A percentile compares a stretch with the other conserved stretches of the same genome.
Conservation (phyloP, 2,113 vertebrate species). For the Gallinago media region DNA sequence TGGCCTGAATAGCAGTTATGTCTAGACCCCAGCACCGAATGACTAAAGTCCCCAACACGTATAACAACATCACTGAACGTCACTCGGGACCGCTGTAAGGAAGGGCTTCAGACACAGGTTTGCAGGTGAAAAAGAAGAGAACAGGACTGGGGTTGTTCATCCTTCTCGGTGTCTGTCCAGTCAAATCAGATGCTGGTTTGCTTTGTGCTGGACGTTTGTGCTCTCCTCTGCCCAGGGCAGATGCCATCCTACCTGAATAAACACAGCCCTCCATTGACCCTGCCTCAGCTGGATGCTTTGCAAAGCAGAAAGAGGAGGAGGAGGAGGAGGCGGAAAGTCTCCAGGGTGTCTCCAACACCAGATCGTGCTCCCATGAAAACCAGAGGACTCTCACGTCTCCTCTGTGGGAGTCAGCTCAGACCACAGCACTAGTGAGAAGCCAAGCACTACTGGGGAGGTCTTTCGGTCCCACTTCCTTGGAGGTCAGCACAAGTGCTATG, state of each 20-base stretch:
- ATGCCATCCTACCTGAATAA: background rate
- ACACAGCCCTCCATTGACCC: background rate
- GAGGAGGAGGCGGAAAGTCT: background rate
- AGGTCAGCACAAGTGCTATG: background rate
- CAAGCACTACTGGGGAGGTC: background rate
- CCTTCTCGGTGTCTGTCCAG: background rate
- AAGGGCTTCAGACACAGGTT: background rate
- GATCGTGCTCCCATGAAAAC: background rate
- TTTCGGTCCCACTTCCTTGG: background rate
- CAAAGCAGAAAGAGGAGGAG: background rate
- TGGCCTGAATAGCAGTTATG: background rate
- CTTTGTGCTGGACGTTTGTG: background rate
- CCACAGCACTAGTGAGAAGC: rapidly evolving
- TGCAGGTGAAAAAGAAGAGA: background rate
- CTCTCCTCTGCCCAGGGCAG: background rate
- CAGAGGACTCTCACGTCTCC: background rate
- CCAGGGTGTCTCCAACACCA: background rate
- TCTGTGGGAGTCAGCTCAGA: background rate
- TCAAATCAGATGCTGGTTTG: background rate
- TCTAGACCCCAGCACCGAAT: background rate
- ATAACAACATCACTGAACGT: background rate
- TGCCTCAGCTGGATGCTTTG: background rate
- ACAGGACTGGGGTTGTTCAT: background rate
- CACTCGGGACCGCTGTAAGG: background rate
- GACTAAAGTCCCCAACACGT: background rate